Evolutionary conservation across 2,797 vertebrate species (phyloP).

Genomic region (Micromesistius poutassou): DNA sequence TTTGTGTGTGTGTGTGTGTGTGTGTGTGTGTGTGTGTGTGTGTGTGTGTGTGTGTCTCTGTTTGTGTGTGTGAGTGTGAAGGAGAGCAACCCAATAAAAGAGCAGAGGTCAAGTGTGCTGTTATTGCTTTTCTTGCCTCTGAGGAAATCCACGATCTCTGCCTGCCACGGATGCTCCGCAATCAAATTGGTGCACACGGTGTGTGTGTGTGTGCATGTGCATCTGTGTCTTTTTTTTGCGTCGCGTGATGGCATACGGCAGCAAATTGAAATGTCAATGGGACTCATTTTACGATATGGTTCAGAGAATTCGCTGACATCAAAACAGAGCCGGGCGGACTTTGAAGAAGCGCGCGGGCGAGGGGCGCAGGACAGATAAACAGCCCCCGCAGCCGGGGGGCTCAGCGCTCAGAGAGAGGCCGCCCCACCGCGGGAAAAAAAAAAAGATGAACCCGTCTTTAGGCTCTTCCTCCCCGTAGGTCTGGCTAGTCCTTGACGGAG

Average conservation of each 20-base stretch:
- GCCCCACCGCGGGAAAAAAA: background rate
- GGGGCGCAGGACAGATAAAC: constrained; percentile 16
- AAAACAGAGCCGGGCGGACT: constrained; percentile 17
- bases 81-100: too few species aligned
- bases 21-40: constrained; percentile 18
- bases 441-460: too few species aligned
- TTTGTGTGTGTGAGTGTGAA: background rate
- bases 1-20: constrained; percentile 11
- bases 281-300: constrained; percentile 56
- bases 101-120: background rate
- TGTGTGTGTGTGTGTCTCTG: constrained; percentile 17
- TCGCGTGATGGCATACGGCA: constrained; percentile 12
- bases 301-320: constrained; percentile 49
- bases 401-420: too few species aligned
- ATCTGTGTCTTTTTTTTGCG: background rate
- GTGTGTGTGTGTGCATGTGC: background rate
- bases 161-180: background rate
- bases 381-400: too few species aligned
- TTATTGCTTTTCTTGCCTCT: background rate
- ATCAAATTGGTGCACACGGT: constrained; percentile 4
- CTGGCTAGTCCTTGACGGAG: too few species aligned
- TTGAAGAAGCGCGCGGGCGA: constrained; percentile 23
- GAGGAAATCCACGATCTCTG: background rate
- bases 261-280: constrained; percentile 66
- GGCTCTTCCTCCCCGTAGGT: too few species aligned